A percentile compares a stretch with the other conserved stretches of the same genome.
These are phyloP conservation scores for Zonitis immaculata DNA, from an alignment of 2,888 invertebrate genomes.

Conservation along the genomic window DNA sequence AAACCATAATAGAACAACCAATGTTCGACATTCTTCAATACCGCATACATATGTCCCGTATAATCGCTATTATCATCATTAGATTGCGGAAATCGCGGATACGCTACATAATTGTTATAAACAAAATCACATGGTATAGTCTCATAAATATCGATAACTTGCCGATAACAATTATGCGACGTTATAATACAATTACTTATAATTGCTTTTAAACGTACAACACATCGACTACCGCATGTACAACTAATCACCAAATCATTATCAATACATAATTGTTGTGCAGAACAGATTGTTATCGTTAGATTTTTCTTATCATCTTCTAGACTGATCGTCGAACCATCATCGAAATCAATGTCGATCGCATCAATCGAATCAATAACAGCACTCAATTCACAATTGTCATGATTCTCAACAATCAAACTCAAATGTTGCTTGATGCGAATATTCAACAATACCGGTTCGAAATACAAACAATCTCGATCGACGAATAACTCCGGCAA, in stretches of 20 bases:
- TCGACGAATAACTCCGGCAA: constrained; percentile 32
- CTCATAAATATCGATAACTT: neutral
- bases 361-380: constrained; percentile 2
- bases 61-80: constrained; percentile 20
- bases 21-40: constrained; percentile 39
- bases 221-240: constrained; percentile 25
- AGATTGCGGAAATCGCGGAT: constrained; percentile 35
- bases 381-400: constrained; percentile 21
- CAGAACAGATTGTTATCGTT: neutral
- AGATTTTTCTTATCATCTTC: neutral
- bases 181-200: constrained; percentile 35
- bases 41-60: constrained; percentile 31
- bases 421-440: constrained; percentile 27
- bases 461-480: constrained; percentile 41
- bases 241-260: constrained; percentile 24
- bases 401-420: constrained; percentile 23
- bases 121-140: no score
- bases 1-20: constrained; percentile 46
- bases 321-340: neutral
- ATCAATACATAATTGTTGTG: neutral
- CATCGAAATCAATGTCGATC: neutral
- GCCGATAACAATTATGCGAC: constrained; percentile 33
- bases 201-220: constrained; percentile 25
- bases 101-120: constrained; percentile 6
- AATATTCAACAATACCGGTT: constrained; percentile 37